These are phyloP conservation scores for Chaenocephalus aceratus DNA, from an alignment of 2,113 vertebrate genomes.

Conservation along the genomic window DNA sequence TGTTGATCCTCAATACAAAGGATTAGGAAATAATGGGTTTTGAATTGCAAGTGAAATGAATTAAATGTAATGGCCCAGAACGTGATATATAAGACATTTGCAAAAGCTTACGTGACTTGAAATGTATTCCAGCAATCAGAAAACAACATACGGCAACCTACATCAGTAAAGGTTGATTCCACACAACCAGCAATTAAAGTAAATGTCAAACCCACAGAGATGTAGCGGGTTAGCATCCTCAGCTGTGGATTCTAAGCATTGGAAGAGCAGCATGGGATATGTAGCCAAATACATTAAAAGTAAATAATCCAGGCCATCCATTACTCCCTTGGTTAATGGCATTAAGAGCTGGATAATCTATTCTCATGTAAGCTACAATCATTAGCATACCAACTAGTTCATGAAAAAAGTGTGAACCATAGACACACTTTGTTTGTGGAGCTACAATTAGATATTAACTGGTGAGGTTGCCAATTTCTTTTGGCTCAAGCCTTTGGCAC, in stretches of 20 bases:
- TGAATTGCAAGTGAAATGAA: not conserved
- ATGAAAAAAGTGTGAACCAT: not conserved
- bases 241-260: not conserved
- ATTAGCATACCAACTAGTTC: not conserved
- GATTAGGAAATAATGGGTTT: not conserved
- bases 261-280: not conserved
- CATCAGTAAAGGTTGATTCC: not conserved
- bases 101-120: not conserved
- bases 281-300: not conserved
- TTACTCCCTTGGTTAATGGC: not conserved
- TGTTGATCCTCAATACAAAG: not conserved
- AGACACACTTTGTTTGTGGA: not conserved
- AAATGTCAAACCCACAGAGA: conserved; percentile 20
- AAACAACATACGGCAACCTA: not conserved
- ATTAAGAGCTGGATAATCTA: not conserved
- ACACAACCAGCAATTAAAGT: not conserved
- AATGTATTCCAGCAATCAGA: not conserved
- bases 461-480: no score
- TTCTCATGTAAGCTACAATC: not conserved
- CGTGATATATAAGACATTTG: not conserved
- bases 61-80: not conserved
- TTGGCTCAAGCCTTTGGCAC: no score
- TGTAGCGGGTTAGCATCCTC: not conserved
- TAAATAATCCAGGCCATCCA: not conserved
- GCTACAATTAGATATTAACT: no score